Evolutionary conservation across 92 coral and sea anemone species (phyloP).

Genomic region (Siderastrea radians): DNA sequence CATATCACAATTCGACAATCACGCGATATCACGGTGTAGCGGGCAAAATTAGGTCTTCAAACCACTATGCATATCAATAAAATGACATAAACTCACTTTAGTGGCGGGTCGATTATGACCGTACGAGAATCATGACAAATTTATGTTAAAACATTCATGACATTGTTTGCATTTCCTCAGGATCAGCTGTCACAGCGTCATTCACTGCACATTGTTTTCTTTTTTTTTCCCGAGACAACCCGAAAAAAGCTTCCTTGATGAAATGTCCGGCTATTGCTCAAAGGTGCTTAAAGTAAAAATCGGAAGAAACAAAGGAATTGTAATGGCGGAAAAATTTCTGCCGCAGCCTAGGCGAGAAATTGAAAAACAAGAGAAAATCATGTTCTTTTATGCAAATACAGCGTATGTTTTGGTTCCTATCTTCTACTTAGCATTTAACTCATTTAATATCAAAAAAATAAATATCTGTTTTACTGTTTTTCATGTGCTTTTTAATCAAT

Average conservation of each 20-base stretch:
- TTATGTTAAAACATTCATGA: conserved; percentile 23
- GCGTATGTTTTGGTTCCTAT: background rate
- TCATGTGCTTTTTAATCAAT: background rate
- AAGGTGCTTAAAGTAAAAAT: background rate
- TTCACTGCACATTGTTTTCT: background rate
- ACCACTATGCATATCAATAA: no score
- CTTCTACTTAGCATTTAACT: background rate
- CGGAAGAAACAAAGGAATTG: no score
- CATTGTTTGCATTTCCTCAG: background rate
- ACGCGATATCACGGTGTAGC: background rate
- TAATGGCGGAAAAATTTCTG: no score
- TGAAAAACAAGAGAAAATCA: background rate
- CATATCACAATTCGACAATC: background rate
- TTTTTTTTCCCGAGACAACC: background rate
- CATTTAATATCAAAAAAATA: no score
- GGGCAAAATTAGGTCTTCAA: background rate
- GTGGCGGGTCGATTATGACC: background rate
- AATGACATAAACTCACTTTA: background rate
- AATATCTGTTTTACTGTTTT: background rate
- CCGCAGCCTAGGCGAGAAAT: background rate
- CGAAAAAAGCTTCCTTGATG: background rate
- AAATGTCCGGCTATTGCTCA: background rate
- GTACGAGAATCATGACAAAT: background rate
- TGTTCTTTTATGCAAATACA: background rate
- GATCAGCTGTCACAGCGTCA: conserved; percentile 26